Conservation (phyloP, 2,113 vertebrate species). For the Nerophis lumbriciformis region DNA sequence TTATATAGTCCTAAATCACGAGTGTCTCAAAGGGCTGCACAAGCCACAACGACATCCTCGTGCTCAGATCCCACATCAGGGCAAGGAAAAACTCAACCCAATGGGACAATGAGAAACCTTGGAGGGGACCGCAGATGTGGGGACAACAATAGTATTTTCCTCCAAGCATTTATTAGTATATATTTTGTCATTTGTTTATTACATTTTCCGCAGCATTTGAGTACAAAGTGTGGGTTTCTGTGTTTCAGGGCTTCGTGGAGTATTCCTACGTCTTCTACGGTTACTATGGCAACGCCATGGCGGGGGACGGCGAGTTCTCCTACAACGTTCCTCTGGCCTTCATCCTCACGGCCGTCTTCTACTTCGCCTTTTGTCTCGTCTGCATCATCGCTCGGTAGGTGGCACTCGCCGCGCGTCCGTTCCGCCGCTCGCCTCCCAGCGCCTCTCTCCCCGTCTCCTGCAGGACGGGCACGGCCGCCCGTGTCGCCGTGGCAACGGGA, state of each 20-base stretch:
- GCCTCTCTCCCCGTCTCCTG: not conserved
- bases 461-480: constrained; percentile 76
- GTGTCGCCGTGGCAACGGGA: constrained; percentile 73
- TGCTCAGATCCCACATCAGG: too few species aligned
- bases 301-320: constrained; percentile 40
- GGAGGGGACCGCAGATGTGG: too few species aligned
- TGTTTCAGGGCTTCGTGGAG: constrained; percentile 80
- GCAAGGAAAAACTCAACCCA: too few species aligned
- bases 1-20: too few species aligned
- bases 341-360: constrained; percentile 70
- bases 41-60: too few species aligned
- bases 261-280: constrained; percentile 85
- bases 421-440: not conserved
- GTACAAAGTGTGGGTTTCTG: too few species aligned
- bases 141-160: too few species aligned
- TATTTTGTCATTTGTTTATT: too few species aligned
- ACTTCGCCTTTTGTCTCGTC: constrained; percentile 74
- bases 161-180: too few species aligned
- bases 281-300: constrained; percentile 73
- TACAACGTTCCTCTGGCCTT: constrained; percentile 80
- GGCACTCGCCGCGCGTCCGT: not conserved
- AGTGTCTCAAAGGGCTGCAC: too few species aligned
- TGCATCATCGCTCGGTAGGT: constrained; percentile 78
- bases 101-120: too few species aligned
- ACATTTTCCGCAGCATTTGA: too few species aligned